phyloP scores from a whole-genome alignment of 2,888 invertebrate species.

The Blomia tropicalis region DNA sequence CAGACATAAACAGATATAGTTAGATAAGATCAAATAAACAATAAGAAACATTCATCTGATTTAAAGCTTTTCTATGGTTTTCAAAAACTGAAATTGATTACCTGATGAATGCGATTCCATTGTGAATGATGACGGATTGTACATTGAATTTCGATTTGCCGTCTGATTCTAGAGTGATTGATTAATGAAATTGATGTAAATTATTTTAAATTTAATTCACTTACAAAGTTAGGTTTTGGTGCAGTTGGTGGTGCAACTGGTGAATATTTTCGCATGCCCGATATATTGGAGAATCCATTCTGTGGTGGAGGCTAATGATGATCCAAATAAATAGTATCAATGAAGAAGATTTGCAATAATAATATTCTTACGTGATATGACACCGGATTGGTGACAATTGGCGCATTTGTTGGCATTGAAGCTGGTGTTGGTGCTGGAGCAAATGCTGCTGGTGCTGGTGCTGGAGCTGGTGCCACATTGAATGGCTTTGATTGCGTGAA shows the following conservation, averaged over 20 bases:
- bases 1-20: background rate
- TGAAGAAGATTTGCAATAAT: background rate
- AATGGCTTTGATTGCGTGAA: background rate
- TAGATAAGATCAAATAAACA: background rate
- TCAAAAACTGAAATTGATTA: background rate
- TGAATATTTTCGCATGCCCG: conserved; percentile 3
- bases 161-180: too few relatives aligned
- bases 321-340: conserved; percentile 6
- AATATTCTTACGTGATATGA: conserved; percentile 1
- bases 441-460: conserved; percentile 1
- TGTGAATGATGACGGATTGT: background rate
- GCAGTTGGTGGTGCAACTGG: conserved; percentile 26
- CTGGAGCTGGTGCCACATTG: background rate
- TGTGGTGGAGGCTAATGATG: background rate
- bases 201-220: background rate
- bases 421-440: background rate
- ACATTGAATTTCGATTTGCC: conserved; percentile 9
- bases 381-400: background rate
- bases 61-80: background rate
- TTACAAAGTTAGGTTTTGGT: conserved; percentile 22
- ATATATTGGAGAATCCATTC: background rate
- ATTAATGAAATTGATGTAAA: background rate
- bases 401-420: conserved; percentile 1
- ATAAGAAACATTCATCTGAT: background rate
- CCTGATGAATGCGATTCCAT: conserved; percentile 11